Evolutionary conservation across 2,797 vertebrate species (phyloP).

Genomic region (Selene dorsalis): DNA sequence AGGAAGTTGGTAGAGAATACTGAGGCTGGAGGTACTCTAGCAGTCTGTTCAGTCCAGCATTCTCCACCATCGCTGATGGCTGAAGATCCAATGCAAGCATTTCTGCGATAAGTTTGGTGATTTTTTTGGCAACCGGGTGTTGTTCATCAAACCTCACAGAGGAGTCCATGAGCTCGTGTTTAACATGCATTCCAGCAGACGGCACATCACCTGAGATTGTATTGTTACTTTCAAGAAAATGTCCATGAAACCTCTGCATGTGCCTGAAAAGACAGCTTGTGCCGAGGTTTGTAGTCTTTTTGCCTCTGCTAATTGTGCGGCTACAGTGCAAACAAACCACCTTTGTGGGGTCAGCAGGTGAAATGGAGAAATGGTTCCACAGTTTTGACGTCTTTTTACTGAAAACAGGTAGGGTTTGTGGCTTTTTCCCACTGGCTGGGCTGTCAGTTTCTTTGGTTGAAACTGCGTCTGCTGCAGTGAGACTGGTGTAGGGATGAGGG

Average conservation of each 20-base stretch:
- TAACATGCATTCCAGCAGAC: conserved; percentile 83
- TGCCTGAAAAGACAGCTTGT: conserved; percentile 97
- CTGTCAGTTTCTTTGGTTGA: conserved; percentile 85
- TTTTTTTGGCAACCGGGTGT: conserved; percentile 98
- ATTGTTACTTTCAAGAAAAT: conserved; percentile 90
- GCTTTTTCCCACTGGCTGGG: conserved; percentile 83
- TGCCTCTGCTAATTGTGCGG: conserved; percentile 97
- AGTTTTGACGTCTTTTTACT: conserved; percentile 99
- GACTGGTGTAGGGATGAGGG: conserved; percentile 85
- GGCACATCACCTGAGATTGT: conserved; percentile 87
- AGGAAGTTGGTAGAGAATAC: conserved; percentile 92
- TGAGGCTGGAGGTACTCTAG: conserved; percentile 96
- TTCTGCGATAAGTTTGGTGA: conserved; percentile 96
- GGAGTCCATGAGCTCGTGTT: conserved; percentile 85
- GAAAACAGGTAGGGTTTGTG: conserved; percentile 85
- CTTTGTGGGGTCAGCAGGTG: conserved; percentile 94
- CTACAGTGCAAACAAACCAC: conserved; percentile 98
- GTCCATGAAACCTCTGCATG: conserved; percentile 94
- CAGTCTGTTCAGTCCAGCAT: conserved; percentile 92
- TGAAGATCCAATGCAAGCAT: conserved; percentile 99
- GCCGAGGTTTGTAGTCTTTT: conserved; percentile 97
- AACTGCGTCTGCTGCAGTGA: conserved; percentile 86
- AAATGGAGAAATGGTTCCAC: conserved; percentile 98
- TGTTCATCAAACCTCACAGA: conserved; percentile 90
- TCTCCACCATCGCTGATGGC: conserved; percentile 96